These are phyloP conservation scores for Bolborhynchus lineola DNA, from an alignment of 2,113 vertebrate genomes.

Conservation along the genomic window DNA sequence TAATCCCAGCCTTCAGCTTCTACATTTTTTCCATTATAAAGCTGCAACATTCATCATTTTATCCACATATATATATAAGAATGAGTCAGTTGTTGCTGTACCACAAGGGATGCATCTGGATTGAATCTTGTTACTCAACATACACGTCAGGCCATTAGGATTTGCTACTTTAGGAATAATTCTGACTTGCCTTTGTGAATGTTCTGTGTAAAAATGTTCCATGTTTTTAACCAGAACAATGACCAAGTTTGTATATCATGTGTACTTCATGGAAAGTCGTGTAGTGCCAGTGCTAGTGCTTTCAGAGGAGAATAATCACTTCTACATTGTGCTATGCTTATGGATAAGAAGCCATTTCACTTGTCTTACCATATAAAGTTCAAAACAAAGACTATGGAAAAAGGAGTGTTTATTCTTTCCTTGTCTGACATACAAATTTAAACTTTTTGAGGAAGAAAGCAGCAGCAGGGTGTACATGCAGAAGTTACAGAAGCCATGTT, in stretches of 20 bases:
- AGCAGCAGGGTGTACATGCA: not conserved
- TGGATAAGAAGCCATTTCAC: not conserved
- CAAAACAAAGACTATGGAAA: not conserved
- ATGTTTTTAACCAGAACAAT: not conserved
- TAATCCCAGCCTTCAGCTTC: not conserved
- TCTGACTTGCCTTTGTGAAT: not conserved
- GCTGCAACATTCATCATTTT: not conserved
- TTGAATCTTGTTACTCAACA: not conserved
- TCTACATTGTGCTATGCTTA: not conserved
- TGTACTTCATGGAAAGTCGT: not conserved
- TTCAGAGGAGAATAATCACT: not conserved
- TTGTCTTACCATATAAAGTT: not conserved
- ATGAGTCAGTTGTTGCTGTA: not conserved
- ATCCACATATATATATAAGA: conserved; percentile 6
- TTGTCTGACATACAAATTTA: not conserved
- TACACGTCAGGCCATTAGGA: not conserved
- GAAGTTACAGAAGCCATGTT: not conserved
- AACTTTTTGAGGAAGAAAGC: not conserved
- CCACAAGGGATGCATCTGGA: conserved; percentile 16
- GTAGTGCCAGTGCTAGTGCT: not conserved
- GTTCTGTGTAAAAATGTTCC: not conserved
- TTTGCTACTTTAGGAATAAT: not conserved
- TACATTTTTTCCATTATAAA: conserved; percentile 27
- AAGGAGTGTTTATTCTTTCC: not conserved
- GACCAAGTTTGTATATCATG: not conserved